Percentiles rank a stretch among this genome's conserved stretches.
phyloP scores from a whole-genome alignment of 2,797 vertebrate species.

The Crocodylus rhombifer region DNA sequence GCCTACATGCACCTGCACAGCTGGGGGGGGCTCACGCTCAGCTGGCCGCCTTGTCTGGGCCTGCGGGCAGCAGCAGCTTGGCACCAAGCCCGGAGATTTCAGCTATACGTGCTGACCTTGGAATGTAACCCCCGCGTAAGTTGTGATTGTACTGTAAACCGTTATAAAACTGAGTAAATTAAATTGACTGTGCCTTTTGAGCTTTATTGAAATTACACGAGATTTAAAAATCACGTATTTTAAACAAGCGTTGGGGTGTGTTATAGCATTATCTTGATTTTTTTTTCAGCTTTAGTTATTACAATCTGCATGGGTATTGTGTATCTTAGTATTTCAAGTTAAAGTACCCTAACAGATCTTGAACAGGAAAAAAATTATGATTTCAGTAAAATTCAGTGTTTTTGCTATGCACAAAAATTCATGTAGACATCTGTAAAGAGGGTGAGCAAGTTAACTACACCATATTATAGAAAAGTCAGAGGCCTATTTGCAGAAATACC shows the following conservation, averaged over 20 bases:
- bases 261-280: not conserved
- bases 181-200: not conserved
- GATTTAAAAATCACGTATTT: not conserved
- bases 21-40: no score
- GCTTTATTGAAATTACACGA: not conserved
- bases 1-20: no score
- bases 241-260: not conserved
- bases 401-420: slow-evolving; percentile 8
- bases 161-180: not conserved
- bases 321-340: not conserved
- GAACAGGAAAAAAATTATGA: not conserved
- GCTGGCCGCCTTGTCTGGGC: no score
- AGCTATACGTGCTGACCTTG: no score
- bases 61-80: no score
- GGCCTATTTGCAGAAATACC: not conserved
- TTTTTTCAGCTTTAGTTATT: slow-evolving; percentile 14
- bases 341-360: no score
- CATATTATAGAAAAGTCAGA: not conserved
- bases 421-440: not conserved
- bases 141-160: not conserved
- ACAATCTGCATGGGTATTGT: not conserved
- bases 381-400: not conserved
- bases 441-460: not conserved
- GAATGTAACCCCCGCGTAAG: not conserved
- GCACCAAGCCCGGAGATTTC: no score